These are phyloP conservation scores for Dryobotodes eremita DNA, from an alignment of 2,888 invertebrate species.

Conservation along the genomic window DNA sequence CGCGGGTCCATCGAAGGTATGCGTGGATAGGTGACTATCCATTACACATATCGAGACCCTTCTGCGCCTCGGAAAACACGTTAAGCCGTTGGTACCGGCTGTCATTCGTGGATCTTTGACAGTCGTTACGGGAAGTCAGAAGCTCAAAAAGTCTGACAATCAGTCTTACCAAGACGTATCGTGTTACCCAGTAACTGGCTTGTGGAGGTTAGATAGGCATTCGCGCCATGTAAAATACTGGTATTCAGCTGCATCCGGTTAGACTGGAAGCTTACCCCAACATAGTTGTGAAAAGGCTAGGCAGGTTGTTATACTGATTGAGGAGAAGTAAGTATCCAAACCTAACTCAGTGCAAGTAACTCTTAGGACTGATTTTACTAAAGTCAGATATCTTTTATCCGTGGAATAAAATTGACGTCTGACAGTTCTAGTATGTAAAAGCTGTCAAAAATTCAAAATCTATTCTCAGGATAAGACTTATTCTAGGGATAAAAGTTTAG, in stretches of 20 bases:
- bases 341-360: slow-evolving; percentile 17
- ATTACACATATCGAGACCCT: too few relatives aligned
- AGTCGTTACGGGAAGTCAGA: too few relatives aligned
- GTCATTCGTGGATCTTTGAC: background rate
- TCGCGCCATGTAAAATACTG: too few relatives aligned
- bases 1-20: background rate
- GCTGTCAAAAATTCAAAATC: too few relatives aligned
- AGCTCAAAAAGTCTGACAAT: background rate
- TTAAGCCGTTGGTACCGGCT: background rate
- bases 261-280: background rate
- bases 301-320: background rate
- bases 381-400: too few relatives aligned
- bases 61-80: too few relatives aligned
- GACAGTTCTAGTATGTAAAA: too few relatives aligned
- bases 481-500: too few relatives aligned
- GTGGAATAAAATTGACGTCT: too few relatives aligned
- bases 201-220: background rate
- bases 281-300: background rate
- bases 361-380: slow-evolving; percentile 4
- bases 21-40: too few relatives aligned
- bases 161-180: background rate
- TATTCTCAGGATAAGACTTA: too few relatives aligned
- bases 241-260: background rate
- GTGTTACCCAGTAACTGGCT: background rate
- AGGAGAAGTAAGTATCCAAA: background rate